phyloP scores from a whole-genome alignment of 2,797 vertebrate species.

The Brachymystax lenok region DNA sequence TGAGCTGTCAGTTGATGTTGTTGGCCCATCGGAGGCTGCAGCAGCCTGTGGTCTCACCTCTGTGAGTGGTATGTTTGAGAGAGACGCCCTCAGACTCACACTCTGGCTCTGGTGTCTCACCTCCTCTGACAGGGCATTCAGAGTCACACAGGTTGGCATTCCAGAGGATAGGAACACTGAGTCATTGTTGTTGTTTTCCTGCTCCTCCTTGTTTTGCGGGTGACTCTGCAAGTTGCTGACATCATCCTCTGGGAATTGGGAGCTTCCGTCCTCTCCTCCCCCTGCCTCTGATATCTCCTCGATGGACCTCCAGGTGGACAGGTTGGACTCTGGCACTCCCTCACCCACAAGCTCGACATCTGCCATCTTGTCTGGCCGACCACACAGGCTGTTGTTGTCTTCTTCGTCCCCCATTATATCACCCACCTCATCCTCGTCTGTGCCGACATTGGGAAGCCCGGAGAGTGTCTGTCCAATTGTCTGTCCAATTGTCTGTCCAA shows the following conservation, averaged over 20 bases:
- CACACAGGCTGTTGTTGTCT: conserved; percentile 70
- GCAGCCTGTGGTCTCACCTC: conserved; percentile 51
- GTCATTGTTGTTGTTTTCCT: conserved; percentile 55
- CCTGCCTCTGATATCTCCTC: conserved; percentile 80
- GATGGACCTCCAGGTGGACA: conserved; percentile 76
- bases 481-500: conserved; percentile 31
- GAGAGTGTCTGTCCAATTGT: conserved; percentile 49
- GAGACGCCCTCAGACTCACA: conserved; percentile 59
- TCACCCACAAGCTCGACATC: conserved; percentile 57
- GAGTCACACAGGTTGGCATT: conserved; percentile 58
- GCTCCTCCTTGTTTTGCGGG: conserved; percentile 55
- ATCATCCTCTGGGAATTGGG: conserved; percentile 71
- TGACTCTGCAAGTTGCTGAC: conserved; percentile 73
- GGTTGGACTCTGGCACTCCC: conserved; percentile 68
- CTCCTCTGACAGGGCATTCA: conserved; percentile 79
- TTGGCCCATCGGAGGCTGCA: conserved; percentile 22
- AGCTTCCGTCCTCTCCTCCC: conserved; percentile 71
- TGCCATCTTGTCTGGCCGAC: conserved; percentile 55
- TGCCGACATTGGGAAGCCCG: conserved; percentile 56
- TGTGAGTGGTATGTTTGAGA: conserved; percentile 74
- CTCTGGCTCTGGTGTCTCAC: conserved; percentile 55
- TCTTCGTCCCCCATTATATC: conserved; percentile 68
- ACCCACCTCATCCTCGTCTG: conserved; percentile 50
- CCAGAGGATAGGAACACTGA: conserved; percentile 54
- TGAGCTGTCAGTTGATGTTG: conserved; percentile 31